Conservation (phyloP, 2,113 vertebrate species). For the Pontoporia blainvillei region DNA sequence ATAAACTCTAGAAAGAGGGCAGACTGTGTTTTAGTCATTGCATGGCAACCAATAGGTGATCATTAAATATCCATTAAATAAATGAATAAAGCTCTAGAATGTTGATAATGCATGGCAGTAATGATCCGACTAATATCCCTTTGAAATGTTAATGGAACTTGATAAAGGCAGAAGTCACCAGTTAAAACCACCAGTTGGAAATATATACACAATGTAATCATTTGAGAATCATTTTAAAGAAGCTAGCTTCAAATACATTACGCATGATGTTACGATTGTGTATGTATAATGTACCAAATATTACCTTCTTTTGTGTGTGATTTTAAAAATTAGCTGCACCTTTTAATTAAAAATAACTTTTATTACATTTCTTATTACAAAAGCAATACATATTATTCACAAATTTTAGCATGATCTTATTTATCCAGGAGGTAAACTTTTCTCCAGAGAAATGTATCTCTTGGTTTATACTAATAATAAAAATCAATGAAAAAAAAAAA, state of each 20-base stretch:
- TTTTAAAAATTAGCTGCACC: neutral
- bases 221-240: neutral
- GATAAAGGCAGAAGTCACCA: neutral
- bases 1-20: neutral
- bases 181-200: neutral
- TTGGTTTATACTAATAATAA: constrained; percentile 36
- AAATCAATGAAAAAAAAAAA: constrained; percentile 19
- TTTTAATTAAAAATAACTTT: constrained; percentile 63
- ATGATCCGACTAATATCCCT: neutral
- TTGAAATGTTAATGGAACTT: neutral
- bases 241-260: constrained; percentile 31
- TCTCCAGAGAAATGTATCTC: constrained; percentile 46
- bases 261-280: neutral
- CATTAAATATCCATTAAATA: neutral
- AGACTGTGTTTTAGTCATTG: neutral
- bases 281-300: neutral
- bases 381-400: constrained; percentile 35
- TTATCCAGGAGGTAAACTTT: constrained; percentile 41
- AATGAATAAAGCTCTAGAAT: neutral
- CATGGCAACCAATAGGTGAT: neutral
- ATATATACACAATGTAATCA: neutral
- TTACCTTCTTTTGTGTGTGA: neutral
- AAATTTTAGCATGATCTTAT: constrained; percentile 58
- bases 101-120: neutral
- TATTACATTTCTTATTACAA: constrained; percentile 58